These are phyloP conservation scores for Drosophila nigricruria DNA, from an alignment of 2,888 invertebrate genomes.

Conservation along the genomic window DNA sequence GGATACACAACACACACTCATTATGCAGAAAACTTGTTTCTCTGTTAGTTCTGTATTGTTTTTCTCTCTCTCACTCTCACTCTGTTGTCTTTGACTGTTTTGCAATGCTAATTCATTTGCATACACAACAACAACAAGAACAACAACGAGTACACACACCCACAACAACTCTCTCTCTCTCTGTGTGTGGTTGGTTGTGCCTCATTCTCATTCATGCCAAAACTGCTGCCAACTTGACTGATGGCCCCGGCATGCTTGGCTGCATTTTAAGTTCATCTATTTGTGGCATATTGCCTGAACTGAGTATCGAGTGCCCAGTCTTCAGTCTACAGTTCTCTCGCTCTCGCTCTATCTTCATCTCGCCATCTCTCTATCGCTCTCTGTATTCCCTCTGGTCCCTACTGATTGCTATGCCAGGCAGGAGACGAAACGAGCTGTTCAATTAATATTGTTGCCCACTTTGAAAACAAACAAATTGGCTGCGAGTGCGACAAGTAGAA, in stretches of 20 bases:
- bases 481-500: constrained; percentile 25
- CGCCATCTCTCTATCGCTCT: neutral
- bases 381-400: neutral
- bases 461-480: constrained; percentile 57
- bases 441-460: constrained; percentile 63
- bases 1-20: constrained; percentile 2
- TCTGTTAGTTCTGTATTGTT: constrained; percentile 24
- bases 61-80: constrained; percentile 12
- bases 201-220: constrained; percentile 76
- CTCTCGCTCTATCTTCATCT: neutral
- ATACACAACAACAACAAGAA: constrained; percentile 46
- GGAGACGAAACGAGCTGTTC: constrained; percentile 63
- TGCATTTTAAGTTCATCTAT: constrained; percentile 82
- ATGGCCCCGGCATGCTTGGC: constrained; percentile 79
- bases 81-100: constrained; percentile 42
- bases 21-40: constrained; percentile 42
- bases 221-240: constrained; percentile 69
- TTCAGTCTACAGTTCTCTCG: neutral
- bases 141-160: constrained; percentile 34
- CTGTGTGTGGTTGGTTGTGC: constrained; percentile 30
- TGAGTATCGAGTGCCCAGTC: constrained; percentile 5
- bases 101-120: constrained; percentile 75
- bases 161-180: constrained; percentile 22
- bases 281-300: constrained; percentile 69
- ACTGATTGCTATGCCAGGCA: constrained; percentile 49